Evolutionary conservation across 2,113 vertebrate species (phyloP), one percentile per base, ranked within the genome.

Genomic region (Seriola rivoliana): DNA sequence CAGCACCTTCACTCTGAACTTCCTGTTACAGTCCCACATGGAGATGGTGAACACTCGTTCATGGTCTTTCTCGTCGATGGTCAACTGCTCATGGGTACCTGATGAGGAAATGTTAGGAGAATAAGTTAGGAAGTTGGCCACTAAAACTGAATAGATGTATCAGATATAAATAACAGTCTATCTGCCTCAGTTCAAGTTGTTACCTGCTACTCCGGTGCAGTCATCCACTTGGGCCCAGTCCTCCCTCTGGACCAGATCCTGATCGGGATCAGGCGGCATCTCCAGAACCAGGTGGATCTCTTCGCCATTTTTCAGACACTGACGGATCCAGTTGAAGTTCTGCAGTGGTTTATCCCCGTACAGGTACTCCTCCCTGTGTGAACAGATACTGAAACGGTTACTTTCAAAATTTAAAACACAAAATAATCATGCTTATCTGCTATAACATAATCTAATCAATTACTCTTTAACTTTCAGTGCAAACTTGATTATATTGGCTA

Each of bases 191-290:
- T 55, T 62, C 21, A 25, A 62, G 0, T 19, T 1, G 5, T 78
- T 63, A 74, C 98, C 98, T 23, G 98, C 97, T 7, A 98, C 97
- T 36, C 98, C 98, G 0, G 98, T 99, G 91, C 97, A 99, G 89
- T 99, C 98, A 29, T 99, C 98, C 75, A 99, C 98, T 81, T 98
- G 96, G 0, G 97, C 96, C 98, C 98, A 99, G 81, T 99, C 97
- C 75, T 99, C 98, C 81, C 96, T 97, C 79, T 96, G 96, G 64
- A 99, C 97, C 64, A 95, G 93, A 25, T 99, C 97, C 59, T 96
- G 93, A 1, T 90, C 95, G 0, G 96, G 95, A 85, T 99, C 95
- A 0, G 97, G 97, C 0, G 96, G 96, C 0, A 71, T 75, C 88
- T 98, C 97, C 3, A 99, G 92, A 55, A 99, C 96, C 87, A 99